A percentile compares a stretch with the other conserved stretches of the same genome.
These are phyloP conservation scores for Andrena fulva DNA, from an alignment of 2,888 invertebrate genomes.

Conservation along the genomic window DNA sequence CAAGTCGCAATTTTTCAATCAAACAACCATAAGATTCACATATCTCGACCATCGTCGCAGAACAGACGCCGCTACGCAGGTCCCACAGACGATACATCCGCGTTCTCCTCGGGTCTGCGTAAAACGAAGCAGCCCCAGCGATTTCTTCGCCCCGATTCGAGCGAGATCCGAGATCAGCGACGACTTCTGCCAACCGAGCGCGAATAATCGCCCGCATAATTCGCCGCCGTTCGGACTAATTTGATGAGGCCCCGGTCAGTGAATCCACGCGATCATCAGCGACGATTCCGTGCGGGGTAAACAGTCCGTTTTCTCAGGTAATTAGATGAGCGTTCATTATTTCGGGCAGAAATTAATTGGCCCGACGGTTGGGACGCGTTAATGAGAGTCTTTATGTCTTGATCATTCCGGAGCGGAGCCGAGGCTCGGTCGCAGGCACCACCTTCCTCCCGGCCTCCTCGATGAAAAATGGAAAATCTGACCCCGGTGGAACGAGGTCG, in stretches of 20 bases:
- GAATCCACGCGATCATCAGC: conserved; percentile 21
- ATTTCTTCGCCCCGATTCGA: background rate
- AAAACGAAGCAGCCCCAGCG: background rate
- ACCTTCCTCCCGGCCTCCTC: no score
- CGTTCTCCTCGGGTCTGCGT: no score
- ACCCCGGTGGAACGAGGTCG: conserved; percentile 36
- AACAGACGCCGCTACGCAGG: no score
- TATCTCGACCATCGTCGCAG: no score
- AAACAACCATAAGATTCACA: no score
- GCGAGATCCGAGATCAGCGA: background rate
- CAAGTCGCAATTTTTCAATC: no score
- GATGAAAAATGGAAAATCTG: conserved; percentile 51
- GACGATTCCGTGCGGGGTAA: conserved; percentile 31
- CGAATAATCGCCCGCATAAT: background rate
- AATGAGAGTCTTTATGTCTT: conserved; percentile 25
- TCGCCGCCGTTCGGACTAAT: conserved; percentile 16
- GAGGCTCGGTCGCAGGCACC: background rate
- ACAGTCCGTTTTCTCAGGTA: conserved; percentile 43
- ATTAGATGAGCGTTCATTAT: conserved; percentile 47
- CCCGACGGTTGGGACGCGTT: conserved; percentile 15
- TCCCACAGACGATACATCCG: no score
- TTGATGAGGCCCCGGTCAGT: conserved; percentile 14
- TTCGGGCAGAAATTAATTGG: conserved; percentile 52
- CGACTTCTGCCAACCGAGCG: conserved; percentile 5
- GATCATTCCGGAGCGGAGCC: background rate